A percentile compares a stretch with the other conserved stretches of the same genome.
Conservation (phyloP, 2,888 invertebrate species). For the Cetonia aurata region DNA sequence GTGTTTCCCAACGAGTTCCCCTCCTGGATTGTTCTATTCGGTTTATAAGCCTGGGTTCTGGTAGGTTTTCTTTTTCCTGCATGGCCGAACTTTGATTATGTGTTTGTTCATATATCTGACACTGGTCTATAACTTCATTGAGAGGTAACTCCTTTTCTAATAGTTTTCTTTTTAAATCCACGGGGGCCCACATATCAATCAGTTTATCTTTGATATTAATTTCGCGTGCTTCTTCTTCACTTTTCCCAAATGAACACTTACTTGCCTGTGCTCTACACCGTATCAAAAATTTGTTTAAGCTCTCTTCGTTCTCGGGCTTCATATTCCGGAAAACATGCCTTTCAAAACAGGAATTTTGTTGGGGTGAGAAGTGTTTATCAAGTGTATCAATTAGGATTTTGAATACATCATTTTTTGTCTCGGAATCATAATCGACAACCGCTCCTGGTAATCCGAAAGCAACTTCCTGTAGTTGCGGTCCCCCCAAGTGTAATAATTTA, state of each 20-base stretch:
- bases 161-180: constrained; percentile 52
- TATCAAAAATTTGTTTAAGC: constrained; percentile 56
- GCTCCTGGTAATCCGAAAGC: constrained; percentile 54
- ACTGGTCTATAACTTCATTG: constrained; percentile 52
- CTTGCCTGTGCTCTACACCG: constrained; percentile 56
- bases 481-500: constrained; percentile 55
- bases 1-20: constrained; percentile 7
- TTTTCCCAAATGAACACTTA: constrained; percentile 56
- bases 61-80: background rate
- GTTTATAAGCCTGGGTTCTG: background rate
- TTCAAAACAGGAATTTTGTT: constrained; percentile 57
- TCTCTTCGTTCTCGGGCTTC: constrained; percentile 54
- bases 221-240: constrained; percentile 49
- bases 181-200: constrained; percentile 52
- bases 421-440: constrained; percentile 44
- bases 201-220: constrained; percentile 54
- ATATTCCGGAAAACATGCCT: constrained; percentile 56
- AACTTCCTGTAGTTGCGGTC: constrained; percentile 54
- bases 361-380: constrained; percentile 41
- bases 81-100: constrained; percentile 15
- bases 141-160: constrained; percentile 51
- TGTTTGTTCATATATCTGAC: constrained; percentile 48
- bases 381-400: constrained; percentile 50
- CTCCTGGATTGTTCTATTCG: constrained; percentile 1
- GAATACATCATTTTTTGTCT: constrained; percentile 51